phyloP scores from a whole-genome alignment of 1,140 invertebrate genomes.

The Brachionus rotundiformis region DNA sequence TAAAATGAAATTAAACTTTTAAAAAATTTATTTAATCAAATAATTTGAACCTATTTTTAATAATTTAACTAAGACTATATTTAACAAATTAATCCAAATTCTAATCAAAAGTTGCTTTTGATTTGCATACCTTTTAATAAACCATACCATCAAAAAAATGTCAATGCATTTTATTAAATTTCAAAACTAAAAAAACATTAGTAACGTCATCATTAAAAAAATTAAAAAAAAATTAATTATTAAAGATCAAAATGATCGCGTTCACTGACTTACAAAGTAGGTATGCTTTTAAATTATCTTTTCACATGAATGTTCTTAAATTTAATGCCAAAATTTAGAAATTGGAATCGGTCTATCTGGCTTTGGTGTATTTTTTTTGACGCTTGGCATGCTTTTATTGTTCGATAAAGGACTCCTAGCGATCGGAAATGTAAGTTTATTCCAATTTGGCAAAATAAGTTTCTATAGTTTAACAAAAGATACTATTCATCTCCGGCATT shows the following conservation, averaged over 20 bases:
- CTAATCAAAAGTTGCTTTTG: not conserved
- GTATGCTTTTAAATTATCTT: conserved; percentile 11
- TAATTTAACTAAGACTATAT: not conserved
- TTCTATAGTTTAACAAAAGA: conserved; percentile 66
- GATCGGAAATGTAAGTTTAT: conserved; percentile 86
- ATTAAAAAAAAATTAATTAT: not conserved
- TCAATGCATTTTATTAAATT: not conserved
- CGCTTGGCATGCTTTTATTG: conserved; percentile 87
- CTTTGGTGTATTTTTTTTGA: conserved; percentile 92
- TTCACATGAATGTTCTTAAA: not conserved
- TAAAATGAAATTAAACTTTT: too few relatives aligned
- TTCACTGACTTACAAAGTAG: conserved; percentile 51
- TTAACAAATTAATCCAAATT: not conserved
- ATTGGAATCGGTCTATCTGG: conserved; percentile 94
- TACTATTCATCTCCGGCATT: conserved; percentile 89
- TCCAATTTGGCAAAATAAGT: not conserved
- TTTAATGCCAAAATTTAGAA: conserved; percentile 68
- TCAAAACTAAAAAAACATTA: not conserved
- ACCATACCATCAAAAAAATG: not conserved
- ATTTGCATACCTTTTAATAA: not conserved
- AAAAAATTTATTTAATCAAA: not conserved
- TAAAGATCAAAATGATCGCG: conserved; percentile 25
- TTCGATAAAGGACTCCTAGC: conserved; percentile 97
- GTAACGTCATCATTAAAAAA: not conserved
- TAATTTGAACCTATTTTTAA: too few relatives aligned